These are phyloP conservation scores for Bos indicus DNA, from an alignment of 2,113 vertebrate genomes.

Conservation along the genomic window DNA sequence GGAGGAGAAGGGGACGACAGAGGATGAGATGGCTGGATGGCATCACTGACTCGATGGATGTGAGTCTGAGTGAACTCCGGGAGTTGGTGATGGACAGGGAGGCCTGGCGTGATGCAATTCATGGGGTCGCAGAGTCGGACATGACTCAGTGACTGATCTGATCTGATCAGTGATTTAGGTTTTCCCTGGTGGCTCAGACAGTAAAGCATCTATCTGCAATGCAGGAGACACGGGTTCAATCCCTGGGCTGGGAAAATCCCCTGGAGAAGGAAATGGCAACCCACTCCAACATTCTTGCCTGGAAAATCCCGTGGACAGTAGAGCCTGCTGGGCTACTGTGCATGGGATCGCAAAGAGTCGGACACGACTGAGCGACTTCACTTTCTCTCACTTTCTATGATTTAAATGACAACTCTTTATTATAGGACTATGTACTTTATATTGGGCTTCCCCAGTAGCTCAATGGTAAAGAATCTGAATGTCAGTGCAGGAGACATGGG, in stretches of 20 bases:
- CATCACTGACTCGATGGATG: too few species aligned
- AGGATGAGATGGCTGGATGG: too few species aligned
- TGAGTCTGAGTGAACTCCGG: too few species aligned
- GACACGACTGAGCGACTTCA: neutral
- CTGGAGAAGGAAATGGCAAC: neutral
- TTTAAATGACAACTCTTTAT: neutral
- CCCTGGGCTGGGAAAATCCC: neutral
- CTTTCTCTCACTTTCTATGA: neutral
- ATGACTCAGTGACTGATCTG: too few species aligned
- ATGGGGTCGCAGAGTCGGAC: too few species aligned
- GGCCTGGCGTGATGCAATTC: too few species aligned
- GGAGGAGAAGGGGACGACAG: too few species aligned
- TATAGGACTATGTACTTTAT: neutral
- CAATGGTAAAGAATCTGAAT: neutral
- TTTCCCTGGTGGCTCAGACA: neutral
- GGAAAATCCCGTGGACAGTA: neutral
- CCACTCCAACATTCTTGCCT: neutral
- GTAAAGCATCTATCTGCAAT: neutral
- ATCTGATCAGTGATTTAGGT: too few species aligned
- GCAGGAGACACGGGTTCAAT: neutral
- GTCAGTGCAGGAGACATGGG: neutral
- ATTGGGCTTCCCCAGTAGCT: neutral
- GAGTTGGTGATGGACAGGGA: too few species aligned
- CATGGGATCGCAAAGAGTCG: fast-evolving
- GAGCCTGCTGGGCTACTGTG: neutral